A percentile compares a stretch with the other conserved stretches of the same genome.
These are phyloP conservation scores for Leistus spinibarbis DNA, from an alignment of 2,888 invertebrate genomes.

Conservation along the genomic window DNA sequence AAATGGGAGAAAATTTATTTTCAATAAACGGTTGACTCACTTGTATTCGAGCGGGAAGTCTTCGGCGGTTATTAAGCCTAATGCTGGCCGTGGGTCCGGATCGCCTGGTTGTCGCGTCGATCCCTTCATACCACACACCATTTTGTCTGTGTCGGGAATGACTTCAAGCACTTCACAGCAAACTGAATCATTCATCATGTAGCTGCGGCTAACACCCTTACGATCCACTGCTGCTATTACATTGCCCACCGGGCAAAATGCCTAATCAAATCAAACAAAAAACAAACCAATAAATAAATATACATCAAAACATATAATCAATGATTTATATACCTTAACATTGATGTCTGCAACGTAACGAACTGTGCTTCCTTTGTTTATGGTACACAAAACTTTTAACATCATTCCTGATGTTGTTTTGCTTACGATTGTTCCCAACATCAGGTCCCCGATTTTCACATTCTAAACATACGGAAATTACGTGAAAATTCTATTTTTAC, in stretches of 20 bases:
- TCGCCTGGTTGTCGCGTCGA: slow-evolving; percentile 71
- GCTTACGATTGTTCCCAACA: slow-evolving; percentile 79
- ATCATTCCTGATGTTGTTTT: slow-evolving; percentile 74
- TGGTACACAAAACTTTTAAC: slow-evolving; percentile 84
- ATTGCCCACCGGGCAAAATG: slow-evolving; percentile 71
- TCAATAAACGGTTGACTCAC: slow-evolving; percentile 61
- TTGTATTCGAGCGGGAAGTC: slow-evolving; percentile 84
- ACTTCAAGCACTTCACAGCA: slow-evolving; percentile 89
- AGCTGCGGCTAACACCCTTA: slow-evolving; percentile 75
- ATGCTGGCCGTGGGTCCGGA: slow-evolving; percentile 72
- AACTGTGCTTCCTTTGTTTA: slow-evolving; percentile 74
- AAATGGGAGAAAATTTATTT: neutral
- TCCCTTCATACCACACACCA: slow-evolving; percentile 87
- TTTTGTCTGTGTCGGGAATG: slow-evolving; percentile 84
- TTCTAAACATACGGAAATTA: slow-evolving; percentile 56
- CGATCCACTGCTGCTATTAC: slow-evolving; percentile 81
- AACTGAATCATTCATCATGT: slow-evolving; percentile 82
- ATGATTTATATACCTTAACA: slow-evolving; percentile 72
- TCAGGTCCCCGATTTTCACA: slow-evolving; percentile 77
- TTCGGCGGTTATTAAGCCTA: slow-evolving; percentile 82
- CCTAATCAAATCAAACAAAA: slow-evolving; percentile 56
- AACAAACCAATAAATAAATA: slow-evolving; percentile 13
- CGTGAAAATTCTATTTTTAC: neutral
- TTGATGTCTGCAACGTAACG: slow-evolving; percentile 86
- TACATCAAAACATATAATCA: slow-evolving; percentile 41